Evolutionary conservation across 2,888 invertebrate genomes (phyloP).

Genomic region (Sesamia inferens): DNA sequence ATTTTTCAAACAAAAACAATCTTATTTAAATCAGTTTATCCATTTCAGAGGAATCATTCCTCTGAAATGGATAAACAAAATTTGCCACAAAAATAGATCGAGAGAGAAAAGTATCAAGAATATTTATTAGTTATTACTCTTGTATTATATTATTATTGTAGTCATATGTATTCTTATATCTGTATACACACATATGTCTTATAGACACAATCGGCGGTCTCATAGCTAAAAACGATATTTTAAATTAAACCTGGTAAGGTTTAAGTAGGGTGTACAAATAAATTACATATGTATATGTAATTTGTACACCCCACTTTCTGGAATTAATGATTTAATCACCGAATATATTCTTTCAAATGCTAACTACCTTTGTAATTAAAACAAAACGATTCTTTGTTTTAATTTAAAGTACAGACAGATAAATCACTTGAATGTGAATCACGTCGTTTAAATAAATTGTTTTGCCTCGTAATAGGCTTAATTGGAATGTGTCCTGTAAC

Average conservation of each 20-base stretch:
- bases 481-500: slow-evolving; percentile 52
- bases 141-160: no score
- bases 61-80: no score
- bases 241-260: background rate
- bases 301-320: background rate
- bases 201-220: no score
- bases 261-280: no score
- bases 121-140: no score
- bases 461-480: slow-evolving; percentile 49
- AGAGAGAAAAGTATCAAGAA: background rate
- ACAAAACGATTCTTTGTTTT: background rate
- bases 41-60: background rate
- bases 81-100: background rate
- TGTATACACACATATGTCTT: no score
- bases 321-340: background rate
- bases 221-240: background rate
- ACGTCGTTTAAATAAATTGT: slow-evolving; percentile 56
- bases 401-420: slow-evolving; percentile 4
- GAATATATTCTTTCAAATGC: background rate
- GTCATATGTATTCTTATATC: no score
- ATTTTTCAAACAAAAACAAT: background rate
- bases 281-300: background rate
- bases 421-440: slow-evolving; percentile 39
- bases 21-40: background rate
- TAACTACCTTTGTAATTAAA: slow-evolving; percentile 5